Base-by-base conservation (phyloP, 1,140 invertebrate genomes). In the Penaeus chinensis region DNA sequence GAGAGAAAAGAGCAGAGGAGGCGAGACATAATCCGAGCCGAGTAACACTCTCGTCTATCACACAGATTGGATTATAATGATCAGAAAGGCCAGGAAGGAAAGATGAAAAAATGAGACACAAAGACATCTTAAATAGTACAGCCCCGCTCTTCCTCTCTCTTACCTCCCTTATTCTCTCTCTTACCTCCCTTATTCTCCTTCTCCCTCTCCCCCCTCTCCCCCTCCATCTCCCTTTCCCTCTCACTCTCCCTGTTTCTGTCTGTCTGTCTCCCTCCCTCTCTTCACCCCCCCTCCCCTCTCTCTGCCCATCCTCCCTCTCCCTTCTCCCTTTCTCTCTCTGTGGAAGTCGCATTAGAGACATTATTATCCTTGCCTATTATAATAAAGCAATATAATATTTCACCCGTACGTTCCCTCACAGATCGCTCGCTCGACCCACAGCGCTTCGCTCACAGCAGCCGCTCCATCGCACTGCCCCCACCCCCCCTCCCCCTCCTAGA, bases 351-450 rank as follows among this genome's bases (percentile, higher is more conserved):
- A 87, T 87, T 87, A 82, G 85, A 81, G 65, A 87, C 85, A 87
- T 87, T 87, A 87, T 87, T 87, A 87, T 87, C 85, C 66, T 87
- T 76, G 65, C 78, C 85, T 87, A 81, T 87, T 82, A 87, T 87
- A 87, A 87, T 82, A 87, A 82, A 87, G 85, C 78, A 82, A 82
- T 87, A 87, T 82, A 87, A 87, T 87, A 81, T 87, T 87, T 87
- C 85, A 82, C 54, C 79, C 85, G 78, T 76, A 74, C 81, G 78
- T 63, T 22, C 69, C 24, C 8, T 65, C 24, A 3, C 74, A 22
- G 32, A 47, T 85, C 71, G 74, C 62, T 85, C 84, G 76, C 24
- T 24, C 60, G 76, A 37, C 1, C 20, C 74, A 42, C 13, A 76
- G 22, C 22, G 20, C 60, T 65, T 85, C 84, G 74, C 65, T 78